Evolutionary conservation across 2,888 invertebrate genomes (phyloP).

Genomic region (Acanthosepion esculentum): DNA sequence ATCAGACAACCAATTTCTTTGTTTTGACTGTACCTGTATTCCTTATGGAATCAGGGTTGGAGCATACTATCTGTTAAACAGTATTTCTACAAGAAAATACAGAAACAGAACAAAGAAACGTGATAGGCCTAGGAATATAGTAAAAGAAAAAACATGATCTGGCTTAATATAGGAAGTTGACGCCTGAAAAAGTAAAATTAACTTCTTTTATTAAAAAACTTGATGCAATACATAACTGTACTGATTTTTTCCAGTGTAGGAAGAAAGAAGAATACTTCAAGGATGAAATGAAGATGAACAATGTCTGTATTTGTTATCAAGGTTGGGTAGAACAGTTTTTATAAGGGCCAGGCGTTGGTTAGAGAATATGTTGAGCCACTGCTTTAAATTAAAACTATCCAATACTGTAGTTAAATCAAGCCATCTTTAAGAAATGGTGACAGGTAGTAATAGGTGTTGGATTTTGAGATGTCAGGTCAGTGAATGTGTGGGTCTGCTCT

Average conservation of each 20-base stretch:
- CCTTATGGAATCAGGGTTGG: not conserved
- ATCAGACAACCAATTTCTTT: too few relatives aligned
- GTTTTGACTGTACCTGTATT: too few relatives aligned
- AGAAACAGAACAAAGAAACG: too few relatives aligned
- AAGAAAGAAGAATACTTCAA: not conserved
- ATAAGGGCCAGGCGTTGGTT: not conserved
- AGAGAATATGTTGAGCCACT: not conserved
- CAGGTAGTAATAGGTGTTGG: conserved; percentile 8
- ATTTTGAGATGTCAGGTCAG: not conserved
- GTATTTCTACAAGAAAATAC: not conserved
- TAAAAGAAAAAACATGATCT: not conserved
- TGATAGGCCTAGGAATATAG: not conserved
- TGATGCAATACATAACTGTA: not conserved
- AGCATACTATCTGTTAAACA: not conserved
- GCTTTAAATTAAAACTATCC: not conserved
- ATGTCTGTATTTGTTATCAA: not conserved
- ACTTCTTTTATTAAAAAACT: not conserved
- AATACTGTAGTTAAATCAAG: conserved; percentile 9
- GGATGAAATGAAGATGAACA: not conserved
- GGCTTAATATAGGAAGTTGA: not conserved
- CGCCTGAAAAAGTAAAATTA: not conserved
- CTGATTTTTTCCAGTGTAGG: not conserved
- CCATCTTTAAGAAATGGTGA: conserved; percentile 21
- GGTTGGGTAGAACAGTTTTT: not conserved
- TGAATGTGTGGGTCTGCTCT: not conserved